phyloP scores from a whole-genome alignment of 2,797 vertebrate genomes.

The Rhabdomys pumilio region DNA sequence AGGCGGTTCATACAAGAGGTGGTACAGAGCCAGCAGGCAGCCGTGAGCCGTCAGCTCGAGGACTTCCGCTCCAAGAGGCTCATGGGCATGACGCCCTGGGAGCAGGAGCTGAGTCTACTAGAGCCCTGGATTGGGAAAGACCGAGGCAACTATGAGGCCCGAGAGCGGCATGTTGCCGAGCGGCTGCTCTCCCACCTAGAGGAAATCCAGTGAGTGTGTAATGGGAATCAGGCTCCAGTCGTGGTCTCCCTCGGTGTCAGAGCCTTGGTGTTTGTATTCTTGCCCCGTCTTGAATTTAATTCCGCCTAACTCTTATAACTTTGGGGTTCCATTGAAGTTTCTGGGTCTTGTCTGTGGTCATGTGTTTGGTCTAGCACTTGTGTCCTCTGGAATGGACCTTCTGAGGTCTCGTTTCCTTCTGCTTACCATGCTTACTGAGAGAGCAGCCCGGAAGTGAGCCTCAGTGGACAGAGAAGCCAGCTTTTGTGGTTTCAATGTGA shows the following conservation, averaged over 20 bases:
- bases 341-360: not conserved
- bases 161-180: constrained; percentile 94
- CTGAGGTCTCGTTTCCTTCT: no score
- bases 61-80: constrained; percentile 96
- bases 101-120: constrained; percentile 92
- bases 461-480: not conserved
- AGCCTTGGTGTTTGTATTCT: not conserved
- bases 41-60: constrained; percentile 93
- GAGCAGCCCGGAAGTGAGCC: not conserved
- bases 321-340: not conserved
- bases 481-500: not conserved
- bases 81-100: constrained; percentile 96
- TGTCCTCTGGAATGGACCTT: not conserved
- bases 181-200: constrained; percentile 92
- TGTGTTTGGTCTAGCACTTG: not conserved
- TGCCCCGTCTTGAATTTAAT: constrained; percentile 32
- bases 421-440: not conserved
- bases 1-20: constrained; percentile 89
- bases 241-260: not conserved
- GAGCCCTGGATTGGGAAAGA: constrained; percentile 93
- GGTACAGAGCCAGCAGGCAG: constrained; percentile 87
- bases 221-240: not conserved
- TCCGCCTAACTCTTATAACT: constrained; percentile 60
- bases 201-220: constrained; percentile 93
- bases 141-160: constrained; percentile 92